Conservation (phyloP, 2,113 vertebrate genomes). For the Dasyornis broadbenti region DNA sequence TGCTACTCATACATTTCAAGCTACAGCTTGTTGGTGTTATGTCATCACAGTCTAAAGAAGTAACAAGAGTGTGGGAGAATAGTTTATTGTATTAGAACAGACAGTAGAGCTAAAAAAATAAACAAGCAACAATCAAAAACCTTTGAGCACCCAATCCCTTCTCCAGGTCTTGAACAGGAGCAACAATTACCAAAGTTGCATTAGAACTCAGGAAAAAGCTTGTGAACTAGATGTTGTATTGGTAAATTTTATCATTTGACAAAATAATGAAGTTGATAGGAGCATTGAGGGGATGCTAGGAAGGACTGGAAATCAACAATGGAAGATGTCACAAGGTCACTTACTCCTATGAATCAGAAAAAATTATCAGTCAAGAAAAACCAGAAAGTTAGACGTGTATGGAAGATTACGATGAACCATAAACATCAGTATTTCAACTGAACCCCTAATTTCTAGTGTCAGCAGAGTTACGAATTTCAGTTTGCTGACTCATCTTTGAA, state of each 20-base stretch:
- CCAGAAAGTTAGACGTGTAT: background rate
- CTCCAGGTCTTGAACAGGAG: background rate
- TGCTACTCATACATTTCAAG: background rate
- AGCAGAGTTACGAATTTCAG: background rate
- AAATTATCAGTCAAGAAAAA: background rate
- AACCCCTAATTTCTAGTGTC: background rate
- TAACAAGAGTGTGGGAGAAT: background rate
- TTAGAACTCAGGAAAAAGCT: background rate
- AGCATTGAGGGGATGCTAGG: background rate
- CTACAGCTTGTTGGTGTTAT: background rate
- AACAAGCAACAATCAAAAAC: background rate
- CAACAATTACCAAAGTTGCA: background rate
- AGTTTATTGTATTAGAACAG: background rate
- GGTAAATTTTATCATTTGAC: background rate
- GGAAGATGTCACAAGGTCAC: background rate
- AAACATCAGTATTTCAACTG: background rate
- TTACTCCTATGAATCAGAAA: background rate
- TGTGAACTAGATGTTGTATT: background rate
- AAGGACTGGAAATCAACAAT: background rate
- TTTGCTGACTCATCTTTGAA: background rate
- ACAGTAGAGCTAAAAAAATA: background rate
- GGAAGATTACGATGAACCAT: background rate
- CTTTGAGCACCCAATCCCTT: background rate
- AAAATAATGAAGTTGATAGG: background rate
- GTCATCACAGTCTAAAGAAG: background rate